Base-by-base conservation (phyloP, 1,140 invertebrate species). In the Oryzaephilus surinamensis region DNA sequence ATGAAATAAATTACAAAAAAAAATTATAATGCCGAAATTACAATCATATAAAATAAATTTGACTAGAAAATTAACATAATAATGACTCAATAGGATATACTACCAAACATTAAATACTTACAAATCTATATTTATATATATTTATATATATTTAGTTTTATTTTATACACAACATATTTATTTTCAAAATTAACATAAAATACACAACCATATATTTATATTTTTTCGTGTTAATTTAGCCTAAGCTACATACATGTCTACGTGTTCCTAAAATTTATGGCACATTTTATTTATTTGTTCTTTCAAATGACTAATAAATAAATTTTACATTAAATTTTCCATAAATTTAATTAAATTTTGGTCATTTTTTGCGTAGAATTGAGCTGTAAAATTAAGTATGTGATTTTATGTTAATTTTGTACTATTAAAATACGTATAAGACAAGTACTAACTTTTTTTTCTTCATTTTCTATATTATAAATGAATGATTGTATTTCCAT, bases 21-120 rank as follows among this genome's bases (percentile, higher is more conserved):
- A 49, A 43, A 28, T 50, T 44, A 46, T 49, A 46, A 44, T 44
- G 42, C 41, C 41, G 38, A 45, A 44, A 43, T 46, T 37, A 47
- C 38, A 44, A 51, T 42, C n/a, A n/a, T 41, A 51, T 41, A 50
- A 43, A 50, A 51, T 44, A 46, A 42, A 24, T 38, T 35, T 51
- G 51, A 51, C 51, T 53, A 51, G 51, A 53, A 40, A 50, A 45
- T 46, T 32, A 47, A 47, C n/a, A n/a, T n/a, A n/a, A n/a, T 46
- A 38, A 46, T 46, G 43, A 50, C 45, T 53, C 41, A 48, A 51
- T 46, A 43, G 33, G 30, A 41, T 32, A 48, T n/a, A n/a, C 51
- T 53, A 53, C 45, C 45, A 47, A 48, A 53, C 46, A 53, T 46
- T 50, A 50, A 48, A 48, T 51, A 53, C 48, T 53, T 38, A 38